phyloP scores from a whole-genome alignment of 2,888 invertebrate species.

The Leptinotarsa juncta region DNA sequence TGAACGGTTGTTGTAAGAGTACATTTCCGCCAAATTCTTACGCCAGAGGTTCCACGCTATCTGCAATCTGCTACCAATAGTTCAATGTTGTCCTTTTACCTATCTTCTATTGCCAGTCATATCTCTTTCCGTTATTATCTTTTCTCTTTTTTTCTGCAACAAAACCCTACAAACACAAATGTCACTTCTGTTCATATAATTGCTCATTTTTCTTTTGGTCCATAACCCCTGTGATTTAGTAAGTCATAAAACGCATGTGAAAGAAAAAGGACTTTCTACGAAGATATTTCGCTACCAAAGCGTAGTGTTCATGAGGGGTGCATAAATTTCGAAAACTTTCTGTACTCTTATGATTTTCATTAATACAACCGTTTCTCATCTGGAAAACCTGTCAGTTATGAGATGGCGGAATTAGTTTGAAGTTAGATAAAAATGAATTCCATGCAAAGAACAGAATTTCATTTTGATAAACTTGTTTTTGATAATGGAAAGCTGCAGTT shows the following conservation, averaged over 20 bases:
- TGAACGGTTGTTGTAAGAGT: no score
- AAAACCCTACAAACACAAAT: background rate
- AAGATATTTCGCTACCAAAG: background rate
- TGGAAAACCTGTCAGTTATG: background rate
- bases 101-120: no score
- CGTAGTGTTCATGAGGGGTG: background rate
- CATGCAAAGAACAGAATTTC: no score
- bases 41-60: no score
- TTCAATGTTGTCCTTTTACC: no score
- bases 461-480: no score
- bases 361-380: background rate
- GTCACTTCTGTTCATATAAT: background rate
- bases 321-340: background rate
- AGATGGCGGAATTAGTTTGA: no score
- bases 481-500: no score
- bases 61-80: no score
- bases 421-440: no score
- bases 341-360: background rate
- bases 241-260: constrained; percentile 9
- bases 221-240: background rate
- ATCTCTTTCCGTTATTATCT: background rate
- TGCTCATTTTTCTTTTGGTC: background rate
- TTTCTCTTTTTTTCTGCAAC: background rate
- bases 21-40: no score
- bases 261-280: background rate